Percentiles rank a stretch among this genome's conserved stretches.
phyloP scores from a whole-genome alignment of 2,113 vertebrate genomes.

The mouse (Mus musculus) region DNA sequence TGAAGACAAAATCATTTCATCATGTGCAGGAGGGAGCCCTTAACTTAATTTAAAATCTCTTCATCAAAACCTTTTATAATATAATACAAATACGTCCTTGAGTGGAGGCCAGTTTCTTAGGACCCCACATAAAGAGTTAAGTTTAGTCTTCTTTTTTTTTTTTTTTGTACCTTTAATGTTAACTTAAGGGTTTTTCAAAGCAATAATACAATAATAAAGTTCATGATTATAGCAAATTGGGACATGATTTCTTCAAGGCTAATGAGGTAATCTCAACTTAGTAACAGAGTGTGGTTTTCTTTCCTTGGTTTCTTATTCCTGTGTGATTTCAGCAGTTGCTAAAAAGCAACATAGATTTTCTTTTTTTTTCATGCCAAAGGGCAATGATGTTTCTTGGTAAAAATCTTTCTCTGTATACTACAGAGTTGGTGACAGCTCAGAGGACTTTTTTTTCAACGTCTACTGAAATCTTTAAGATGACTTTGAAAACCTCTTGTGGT shows the following conservation, averaged over 20 bases:
- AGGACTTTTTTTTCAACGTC: not conserved
- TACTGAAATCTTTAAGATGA: constrained; percentile 35
- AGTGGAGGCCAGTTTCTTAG: constrained; percentile 26
- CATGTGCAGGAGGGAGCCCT: not conserved
- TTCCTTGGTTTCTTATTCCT: not conserved
- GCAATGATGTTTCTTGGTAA: constrained; percentile 8
- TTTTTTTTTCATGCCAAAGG: not conserved
- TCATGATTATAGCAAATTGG: constrained; percentile 8
- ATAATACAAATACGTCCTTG: constrained; percentile 47
- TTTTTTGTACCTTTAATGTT: constrained; percentile 9
- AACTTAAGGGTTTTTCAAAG: constrained; percentile 32
- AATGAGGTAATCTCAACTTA: constrained; percentile 39
- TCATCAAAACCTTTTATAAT: constrained; percentile 45
- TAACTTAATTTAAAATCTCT: constrained; percentile 61
- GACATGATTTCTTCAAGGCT: not conserved
- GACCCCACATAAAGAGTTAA: constrained; percentile 16
- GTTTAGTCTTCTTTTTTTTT: not conserved
- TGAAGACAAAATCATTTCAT: constrained; percentile 64
- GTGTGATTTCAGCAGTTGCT: constrained; percentile 13
- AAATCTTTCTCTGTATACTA: not conserved
- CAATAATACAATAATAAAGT: not conserved
- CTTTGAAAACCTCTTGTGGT: constrained; percentile 11
- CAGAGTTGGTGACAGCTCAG: not conserved
- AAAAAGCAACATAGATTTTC: not conserved
- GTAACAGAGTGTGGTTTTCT: constrained; percentile 40